Base-by-base conservation (phyloP, 2,113 vertebrate genomes). In the Dromas ardeola region DNA sequence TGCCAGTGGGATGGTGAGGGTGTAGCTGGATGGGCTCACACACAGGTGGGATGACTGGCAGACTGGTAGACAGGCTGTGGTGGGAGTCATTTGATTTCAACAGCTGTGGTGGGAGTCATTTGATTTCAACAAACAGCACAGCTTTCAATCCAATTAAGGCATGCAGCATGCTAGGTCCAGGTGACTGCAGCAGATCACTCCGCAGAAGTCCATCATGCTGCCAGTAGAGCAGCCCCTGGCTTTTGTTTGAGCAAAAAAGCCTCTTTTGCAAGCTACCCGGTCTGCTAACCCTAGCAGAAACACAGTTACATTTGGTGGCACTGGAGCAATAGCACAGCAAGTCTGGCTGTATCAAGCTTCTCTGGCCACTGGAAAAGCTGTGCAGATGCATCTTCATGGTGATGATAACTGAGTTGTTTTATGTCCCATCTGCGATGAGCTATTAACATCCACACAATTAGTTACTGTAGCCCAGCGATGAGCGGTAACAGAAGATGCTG, bases 381-480 rank as follows among this genome's bases (percentile, higher is more conserved):
- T 81, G 70, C 77, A 95, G 56, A 62, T 87, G 65, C 27, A 72
- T 4, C 45, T 88, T 84, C 72, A 40, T 36, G 56, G 21, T 71
- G 69, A 63, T 91, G 93, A 71, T 56, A 84, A 86, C 88, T 25
- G 56, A 84, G 73, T 79, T 93, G 52, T 67, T 94, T 95, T 69
- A 84, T 84, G n/a, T 86, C 55, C 65, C 69, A 81, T 71, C 81
- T 74, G 40, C 6, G 1, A 71, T 27, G 43, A 81, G 65, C 65
- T 79, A 63, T 93, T 94, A 95, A 53, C 56, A 87, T 45, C 38
- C 49, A 76, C 38, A 81, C 19, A 36, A 65, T 95, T 81, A 81
- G 61, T 74, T 92, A 73, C 69, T 67, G 26, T 34, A 86, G 69
- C 29, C 45, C 27, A 94, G 72, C 0, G 0, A 81, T 50, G 34